Evolutionary conservation across 2,888 invertebrate genomes (phyloP).

Genomic region (Ornithoptera priamus): DNA sequence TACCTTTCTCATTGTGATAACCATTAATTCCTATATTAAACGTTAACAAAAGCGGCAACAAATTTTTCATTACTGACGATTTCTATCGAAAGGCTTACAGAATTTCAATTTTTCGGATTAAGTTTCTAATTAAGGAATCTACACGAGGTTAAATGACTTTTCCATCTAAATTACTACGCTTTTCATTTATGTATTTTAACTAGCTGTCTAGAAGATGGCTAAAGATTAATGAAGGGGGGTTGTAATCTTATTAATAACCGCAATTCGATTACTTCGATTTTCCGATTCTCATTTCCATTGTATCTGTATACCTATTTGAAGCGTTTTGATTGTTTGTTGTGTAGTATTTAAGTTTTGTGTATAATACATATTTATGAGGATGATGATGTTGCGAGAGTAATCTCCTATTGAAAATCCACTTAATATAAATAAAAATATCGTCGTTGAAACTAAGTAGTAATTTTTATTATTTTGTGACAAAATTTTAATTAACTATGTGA

Average conservation of each 20-base stretch:
- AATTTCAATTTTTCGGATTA: conserved; percentile 21
- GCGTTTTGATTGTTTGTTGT: too few species aligned
- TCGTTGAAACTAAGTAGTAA: too few species aligned
- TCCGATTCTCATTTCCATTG: too few species aligned
- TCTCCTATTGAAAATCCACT: too few species aligned
- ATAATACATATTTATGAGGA: too few species aligned
- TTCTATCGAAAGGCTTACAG: background rate
- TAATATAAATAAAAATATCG: too few species aligned
- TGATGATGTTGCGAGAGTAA: too few species aligned
- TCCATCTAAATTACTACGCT: conserved; percentile 2
- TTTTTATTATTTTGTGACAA: too few species aligned
- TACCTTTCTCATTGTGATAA: conserved; percentile 5
- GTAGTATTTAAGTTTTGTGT: too few species aligned
- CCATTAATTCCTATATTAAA: conserved; percentile 3
- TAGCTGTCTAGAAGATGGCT: background rate
- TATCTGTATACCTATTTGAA: background rate
- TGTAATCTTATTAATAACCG: background rate
- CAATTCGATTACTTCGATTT: background rate
- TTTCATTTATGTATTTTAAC: background rate
- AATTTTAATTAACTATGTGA: too few species aligned
- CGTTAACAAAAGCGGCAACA: conserved; percentile 14
- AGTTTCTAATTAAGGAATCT: conserved; percentile 20
- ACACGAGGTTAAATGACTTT: background rate
- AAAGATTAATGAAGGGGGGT: background rate
- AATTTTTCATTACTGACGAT: conserved; percentile 13